These are phyloP conservation scores for Drosophila suzukii DNA, from an alignment of 1,140 invertebrate genomes.

Conservation along the genomic window DNA sequence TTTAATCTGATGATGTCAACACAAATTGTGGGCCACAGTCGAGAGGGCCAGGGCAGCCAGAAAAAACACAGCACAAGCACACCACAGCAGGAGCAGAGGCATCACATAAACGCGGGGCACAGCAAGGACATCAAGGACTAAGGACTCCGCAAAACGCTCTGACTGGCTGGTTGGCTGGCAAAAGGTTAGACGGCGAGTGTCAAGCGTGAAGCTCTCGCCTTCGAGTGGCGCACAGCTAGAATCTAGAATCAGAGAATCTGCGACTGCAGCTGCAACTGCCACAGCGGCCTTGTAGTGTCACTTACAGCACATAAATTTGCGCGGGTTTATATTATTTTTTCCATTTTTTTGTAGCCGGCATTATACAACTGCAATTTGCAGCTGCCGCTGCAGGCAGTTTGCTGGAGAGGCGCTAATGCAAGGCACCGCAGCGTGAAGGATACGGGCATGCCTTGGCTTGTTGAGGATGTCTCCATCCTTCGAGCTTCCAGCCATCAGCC, in stretches of 20 bases:
- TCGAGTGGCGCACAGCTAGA: conserved; percentile 38
- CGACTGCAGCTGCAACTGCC: conserved; percentile 45
- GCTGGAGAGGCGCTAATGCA: conserved; percentile 61
- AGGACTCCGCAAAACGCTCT: conserved; percentile 75
- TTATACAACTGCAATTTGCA: conserved; percentile 80
- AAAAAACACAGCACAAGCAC: conserved; percentile 13
- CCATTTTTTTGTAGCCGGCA: conserved; percentile 31
- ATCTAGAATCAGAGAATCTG: conserved; percentile 26
- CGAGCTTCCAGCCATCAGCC: background rate
- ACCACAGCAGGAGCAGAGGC: conserved; percentile 2
- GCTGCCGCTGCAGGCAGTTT: conserved; percentile 51
- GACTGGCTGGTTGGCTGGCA: conserved; percentile 69
- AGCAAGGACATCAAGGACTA: conserved; percentile 70
- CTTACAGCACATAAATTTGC: conserved; percentile 72
- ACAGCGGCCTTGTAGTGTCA: conserved; percentile 74
- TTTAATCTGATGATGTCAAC: conserved; percentile 83
- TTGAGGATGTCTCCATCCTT: conserved; percentile 28
- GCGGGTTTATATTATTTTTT: conserved; percentile 56
- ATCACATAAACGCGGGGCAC: conserved; percentile 13
- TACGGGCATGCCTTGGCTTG: conserved; percentile 39
- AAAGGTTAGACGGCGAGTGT: conserved; percentile 76
- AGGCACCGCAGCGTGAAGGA: conserved; percentile 78
- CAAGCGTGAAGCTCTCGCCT: conserved; percentile 61
- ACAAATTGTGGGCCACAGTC: conserved; percentile 74
- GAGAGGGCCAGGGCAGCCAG: conserved; percentile 24